Base-by-base conservation (phyloP, 1,140 invertebrate species). In the Probaryconus sp. region DNA sequence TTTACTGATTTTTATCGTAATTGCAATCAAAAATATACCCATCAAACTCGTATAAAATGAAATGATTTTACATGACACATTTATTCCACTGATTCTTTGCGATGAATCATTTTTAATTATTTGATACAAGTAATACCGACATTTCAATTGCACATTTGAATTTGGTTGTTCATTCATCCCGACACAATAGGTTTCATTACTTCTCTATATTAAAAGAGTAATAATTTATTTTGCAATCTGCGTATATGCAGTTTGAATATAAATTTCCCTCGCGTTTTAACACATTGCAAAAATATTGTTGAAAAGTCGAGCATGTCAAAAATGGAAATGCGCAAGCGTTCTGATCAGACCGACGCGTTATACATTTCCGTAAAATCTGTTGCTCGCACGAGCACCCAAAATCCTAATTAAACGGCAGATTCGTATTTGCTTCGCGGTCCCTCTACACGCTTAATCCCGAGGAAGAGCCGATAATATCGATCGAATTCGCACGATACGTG, bases 331-430 rank as follows among this genome's bases (percentile, higher is more conserved):
- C 31, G 38, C 60, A 65, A 51, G 30, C 40, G 43, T 10, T 14
- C 3, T 20, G 13, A 68, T 67, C 38, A 28, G 55, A 20, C n/a
- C 38, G 17, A 9, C 21, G 47, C 13, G 33, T 10, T 47, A 65
- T 78, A 67, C 63, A 79, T 82, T 82, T 79, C 73, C 72, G 79
- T 80, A 78, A 83, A 86, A 87, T 87, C 84, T 87, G 86, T 85
- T 86, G 65, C 78, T 78, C 77, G 80, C 78, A 78, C 79, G 79
- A 81, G 79, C 79, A 79, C 45, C 50, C 76, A 79, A 82, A 87
- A 85, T 87, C 82, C 82, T 86, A 86, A 87, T 87, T 87, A 85
- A 87, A 87, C 79, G 83, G 77, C 83, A 85, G 84, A 84, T 84
- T 86, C 77, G 83, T 78, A 81, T 79, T 80, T 79, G 75, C 73